Conservation (phyloP, 2,113 vertebrate species). For the Malurus elegans region DNA sequence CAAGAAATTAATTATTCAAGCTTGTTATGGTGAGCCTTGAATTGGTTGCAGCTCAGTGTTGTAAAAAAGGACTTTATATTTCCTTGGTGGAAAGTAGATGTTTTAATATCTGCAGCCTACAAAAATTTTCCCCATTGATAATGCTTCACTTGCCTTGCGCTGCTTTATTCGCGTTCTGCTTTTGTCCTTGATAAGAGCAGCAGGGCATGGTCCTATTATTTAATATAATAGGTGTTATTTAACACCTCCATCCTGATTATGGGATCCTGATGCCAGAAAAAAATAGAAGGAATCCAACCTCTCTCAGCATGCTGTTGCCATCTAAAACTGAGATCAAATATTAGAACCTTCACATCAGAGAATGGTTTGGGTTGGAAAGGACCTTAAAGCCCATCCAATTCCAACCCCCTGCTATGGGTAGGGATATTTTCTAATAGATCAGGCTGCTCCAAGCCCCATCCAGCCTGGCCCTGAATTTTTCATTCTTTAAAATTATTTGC, state of each 20-base stretch:
- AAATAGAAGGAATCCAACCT: not conserved
- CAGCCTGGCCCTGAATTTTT: not conserved
- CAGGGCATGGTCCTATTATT: not conserved
- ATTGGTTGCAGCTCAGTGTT: not conserved
- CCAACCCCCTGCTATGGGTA: not conserved
- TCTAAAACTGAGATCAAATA: not conserved
- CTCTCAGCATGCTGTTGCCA: not conserved
- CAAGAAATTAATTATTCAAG: not conserved
- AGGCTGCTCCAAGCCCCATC: not conserved
- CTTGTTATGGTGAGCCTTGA: not conserved
- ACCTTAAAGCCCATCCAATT: not conserved
- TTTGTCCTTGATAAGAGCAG: not conserved
- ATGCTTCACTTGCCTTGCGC: not conserved
- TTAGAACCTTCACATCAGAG: not conserved
- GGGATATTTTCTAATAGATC: not conserved
- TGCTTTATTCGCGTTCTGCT: not conserved
- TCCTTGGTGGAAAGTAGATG: not conserved
- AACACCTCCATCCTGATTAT: not conserved
- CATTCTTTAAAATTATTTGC: not conserved
- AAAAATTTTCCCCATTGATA: not conserved
- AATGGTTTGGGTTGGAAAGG: not conserved
- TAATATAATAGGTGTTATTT: not conserved
- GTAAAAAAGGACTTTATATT: not conserved
- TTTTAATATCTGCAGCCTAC: not conserved
- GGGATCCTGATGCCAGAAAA: not conserved